Percentiles rank a stretch among this genome's conserved stretches.
Evolutionary conservation across 1,140 invertebrate genomes (phyloP).

Genomic region (Teleogryllus occipitalis): DNA sequence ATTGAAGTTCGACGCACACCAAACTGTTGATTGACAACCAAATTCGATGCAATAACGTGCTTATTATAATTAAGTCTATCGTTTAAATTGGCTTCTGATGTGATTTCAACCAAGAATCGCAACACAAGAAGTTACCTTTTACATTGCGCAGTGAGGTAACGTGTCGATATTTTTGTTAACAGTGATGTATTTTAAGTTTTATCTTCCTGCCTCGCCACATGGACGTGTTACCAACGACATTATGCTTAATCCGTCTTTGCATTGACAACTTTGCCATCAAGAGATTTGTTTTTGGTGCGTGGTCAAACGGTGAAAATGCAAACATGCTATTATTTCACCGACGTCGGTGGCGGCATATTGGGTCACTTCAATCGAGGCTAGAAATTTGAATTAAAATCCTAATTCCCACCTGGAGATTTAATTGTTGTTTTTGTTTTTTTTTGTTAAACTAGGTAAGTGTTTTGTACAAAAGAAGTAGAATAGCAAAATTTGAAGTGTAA

Average conservation of each 20-base stretch:
- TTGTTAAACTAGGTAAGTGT: neutral
- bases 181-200: neutral
- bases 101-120: neutral
- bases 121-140: neutral
- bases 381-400: neutral
- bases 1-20: neutral
- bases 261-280: neutral
- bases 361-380: neutral
- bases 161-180: neutral
- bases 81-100: neutral
- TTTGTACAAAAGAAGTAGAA: neutral
- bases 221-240: neutral
- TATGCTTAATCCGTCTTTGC: neutral
- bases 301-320: neutral
- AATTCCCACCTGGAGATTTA: neutral
- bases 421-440: neutral
- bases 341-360: neutral
- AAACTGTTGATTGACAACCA: neutral
- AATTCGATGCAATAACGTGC: neutral
- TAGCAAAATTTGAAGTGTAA: neutral
- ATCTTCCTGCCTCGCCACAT: neutral
- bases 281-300: neutral
- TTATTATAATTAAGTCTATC: neutral
- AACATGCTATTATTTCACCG: neutral
- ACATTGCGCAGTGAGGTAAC: neutral